Percentiles rank a stretch among this genome's conserved stretches.
These are phyloP conservation scores for Tiliacea citrago DNA, from an alignment of 2,888 invertebrate species.

Conservation along the genomic window DNA sequence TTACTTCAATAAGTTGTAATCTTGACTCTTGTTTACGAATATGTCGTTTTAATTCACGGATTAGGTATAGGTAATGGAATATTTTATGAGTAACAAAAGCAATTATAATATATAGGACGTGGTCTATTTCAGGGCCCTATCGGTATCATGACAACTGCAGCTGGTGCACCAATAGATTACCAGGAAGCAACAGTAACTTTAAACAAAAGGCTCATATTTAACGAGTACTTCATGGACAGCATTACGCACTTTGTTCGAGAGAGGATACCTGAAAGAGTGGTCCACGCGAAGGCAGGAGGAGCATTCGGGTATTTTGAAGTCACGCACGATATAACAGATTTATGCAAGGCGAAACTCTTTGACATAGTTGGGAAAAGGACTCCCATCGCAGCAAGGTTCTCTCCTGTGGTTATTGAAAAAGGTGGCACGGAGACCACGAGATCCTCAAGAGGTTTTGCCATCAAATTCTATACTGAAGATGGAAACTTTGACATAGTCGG, in stretches of 20 bases:
- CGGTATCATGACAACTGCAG: background rate
- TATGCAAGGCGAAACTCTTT: background rate
- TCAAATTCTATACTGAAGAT: too few relatives aligned
- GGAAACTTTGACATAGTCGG: slow-evolving; percentile 2
- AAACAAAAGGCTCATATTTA: slow-evolving; percentile 3
- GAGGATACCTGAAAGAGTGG: slow-evolving; percentile 8
- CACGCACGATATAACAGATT: slow-evolving; percentile 1
- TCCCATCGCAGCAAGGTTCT: background rate
- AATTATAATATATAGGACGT: background rate
- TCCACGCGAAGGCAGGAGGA: slow-evolving; percentile 12
- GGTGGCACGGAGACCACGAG: slow-evolving; percentile 12
- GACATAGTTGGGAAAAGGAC: slow-evolving; percentile 1
- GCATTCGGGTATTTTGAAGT: slow-evolving; percentile 3
- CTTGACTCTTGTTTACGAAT: background rate
- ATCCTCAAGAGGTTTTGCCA: slow-evolving; percentile 6
- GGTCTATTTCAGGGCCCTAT: background rate
- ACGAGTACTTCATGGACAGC: background rate
- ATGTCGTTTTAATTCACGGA: background rate
- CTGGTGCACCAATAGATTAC: background rate
- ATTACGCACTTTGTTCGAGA: background rate
- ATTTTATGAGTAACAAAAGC: background rate
- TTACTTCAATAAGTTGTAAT: too few relatives aligned
- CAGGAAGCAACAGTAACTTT: slow-evolving; percentile 1
- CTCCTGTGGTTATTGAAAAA: background rate
- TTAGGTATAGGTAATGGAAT: background rate